These are phyloP conservation scores for Epinephelus moara DNA, from an alignment of 2,113 vertebrate genomes.

Conservation along the genomic window DNA sequence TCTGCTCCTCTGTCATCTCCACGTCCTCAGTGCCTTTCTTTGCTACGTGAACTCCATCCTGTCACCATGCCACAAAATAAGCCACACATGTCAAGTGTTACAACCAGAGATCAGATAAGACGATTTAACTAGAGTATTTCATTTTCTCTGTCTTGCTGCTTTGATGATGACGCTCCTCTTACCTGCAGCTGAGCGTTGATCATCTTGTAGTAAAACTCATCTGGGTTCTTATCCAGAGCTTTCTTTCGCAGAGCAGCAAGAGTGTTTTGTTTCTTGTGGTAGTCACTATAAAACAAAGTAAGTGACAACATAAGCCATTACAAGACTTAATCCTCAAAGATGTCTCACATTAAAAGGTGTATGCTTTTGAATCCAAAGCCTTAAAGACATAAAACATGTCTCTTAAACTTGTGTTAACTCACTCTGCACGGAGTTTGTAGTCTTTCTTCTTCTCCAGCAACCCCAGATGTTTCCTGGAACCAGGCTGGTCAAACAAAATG, in stretches of 20 bases:
- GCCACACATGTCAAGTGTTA: accelerated
- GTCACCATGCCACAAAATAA: constrained; percentile 5
- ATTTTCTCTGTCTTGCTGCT: no score
- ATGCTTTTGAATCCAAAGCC: neutral
- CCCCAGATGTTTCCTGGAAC: constrained; percentile 88
- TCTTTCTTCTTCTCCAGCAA: constrained; percentile 97
- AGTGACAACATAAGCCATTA: neutral
- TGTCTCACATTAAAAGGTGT: neutral
- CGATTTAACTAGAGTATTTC: accelerated
- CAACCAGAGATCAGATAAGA: neutral
- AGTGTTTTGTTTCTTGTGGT: constrained; percentile 92
- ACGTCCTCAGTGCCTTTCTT: constrained; percentile 84
- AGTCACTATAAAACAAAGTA: constrained; percentile 85
- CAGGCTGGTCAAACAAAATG: constrained; percentile 81
- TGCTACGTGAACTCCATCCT: constrained; percentile 92
- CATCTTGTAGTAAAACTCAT: constrained; percentile 99
- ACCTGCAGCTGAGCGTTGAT: constrained; percentile 90
- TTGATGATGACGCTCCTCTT: neutral
- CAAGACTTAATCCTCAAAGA: accelerated
- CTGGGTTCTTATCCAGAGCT: constrained; percentile 95
- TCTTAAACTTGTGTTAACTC: constrained; percentile 69
- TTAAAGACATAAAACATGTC: neutral
- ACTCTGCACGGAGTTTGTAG: constrained; percentile 93
- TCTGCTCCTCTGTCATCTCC: constrained; percentile 91
- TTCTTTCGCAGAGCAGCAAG: constrained; percentile 92